Conservation (phyloP, 2,888 invertebrate genomes). For the Cataglyphis livida region DNA sequence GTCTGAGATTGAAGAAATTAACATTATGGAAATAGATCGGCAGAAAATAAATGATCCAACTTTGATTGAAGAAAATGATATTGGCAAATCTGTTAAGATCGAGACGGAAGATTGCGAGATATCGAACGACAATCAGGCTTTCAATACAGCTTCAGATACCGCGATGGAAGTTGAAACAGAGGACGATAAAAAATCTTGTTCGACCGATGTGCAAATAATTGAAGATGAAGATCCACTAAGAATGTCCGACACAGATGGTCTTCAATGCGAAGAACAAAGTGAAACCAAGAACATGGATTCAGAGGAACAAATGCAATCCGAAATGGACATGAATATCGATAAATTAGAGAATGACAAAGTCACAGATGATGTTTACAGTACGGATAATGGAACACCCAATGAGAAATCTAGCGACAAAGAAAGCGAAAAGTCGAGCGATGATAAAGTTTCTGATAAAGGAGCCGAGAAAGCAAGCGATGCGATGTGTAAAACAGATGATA, state of each 20-base stretch:
- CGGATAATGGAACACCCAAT: constrained; percentile 80
- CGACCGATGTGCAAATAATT: constrained; percentile 79
- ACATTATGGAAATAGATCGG: constrained; percentile 62
- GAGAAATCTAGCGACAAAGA: constrained; percentile 84
- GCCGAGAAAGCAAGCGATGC: constrained; percentile 76
- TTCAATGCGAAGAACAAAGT: constrained; percentile 69
- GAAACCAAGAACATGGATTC: constrained; percentile 69
- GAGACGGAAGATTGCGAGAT: constrained; percentile 68
- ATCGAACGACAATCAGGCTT: constrained; percentile 65
- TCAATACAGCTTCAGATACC: constrained; percentile 62
- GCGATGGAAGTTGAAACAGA: constrained; percentile 77
- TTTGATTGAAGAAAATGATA: constrained; percentile 59
- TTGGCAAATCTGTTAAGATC: constrained; percentile 61
- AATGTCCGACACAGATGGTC: constrained; percentile 72
- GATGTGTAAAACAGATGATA: constrained; percentile 75
- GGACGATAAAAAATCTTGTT: constrained; percentile 80
- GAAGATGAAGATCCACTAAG: constrained; percentile 79
- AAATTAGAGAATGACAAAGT: constrained; percentile 83
- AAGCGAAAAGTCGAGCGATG: constrained; percentile 73
- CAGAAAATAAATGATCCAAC: constrained; percentile 31
- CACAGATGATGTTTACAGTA: constrained; percentile 63
- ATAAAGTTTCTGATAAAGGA: constrained; percentile 73
- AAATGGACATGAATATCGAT: constrained; percentile 63
- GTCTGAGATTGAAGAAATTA: constrained; percentile 60
- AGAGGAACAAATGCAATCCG: constrained; percentile 65